phyloP scores from a whole-genome alignment of 1,140 invertebrate genomes.

The Sipha flava region DNA sequence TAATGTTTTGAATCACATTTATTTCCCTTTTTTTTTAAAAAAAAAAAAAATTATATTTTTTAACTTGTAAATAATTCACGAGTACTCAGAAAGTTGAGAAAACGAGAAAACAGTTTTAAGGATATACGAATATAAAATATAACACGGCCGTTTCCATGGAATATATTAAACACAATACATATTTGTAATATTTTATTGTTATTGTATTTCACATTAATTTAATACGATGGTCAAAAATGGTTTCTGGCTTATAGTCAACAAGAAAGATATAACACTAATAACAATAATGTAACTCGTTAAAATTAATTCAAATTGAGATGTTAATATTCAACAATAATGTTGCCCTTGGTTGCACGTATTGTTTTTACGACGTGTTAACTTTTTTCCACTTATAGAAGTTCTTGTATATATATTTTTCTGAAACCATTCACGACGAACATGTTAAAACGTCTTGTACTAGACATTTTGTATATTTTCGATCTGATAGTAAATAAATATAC shows the following conservation, averaged over 20 bases:
- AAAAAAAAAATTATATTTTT: not conserved
- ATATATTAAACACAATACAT: not conserved
- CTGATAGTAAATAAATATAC: no score
- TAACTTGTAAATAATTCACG: not conserved
- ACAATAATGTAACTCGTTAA: not conserved
- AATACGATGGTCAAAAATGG: not conserved
- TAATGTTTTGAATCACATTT: not conserved
- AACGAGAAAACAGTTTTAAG: not conserved
- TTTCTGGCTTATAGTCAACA: not conserved
- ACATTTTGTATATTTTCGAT: no score
- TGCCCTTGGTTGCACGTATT: not conserved
- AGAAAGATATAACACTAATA: not conserved
- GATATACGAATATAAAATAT: not conserved
- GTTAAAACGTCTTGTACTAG: no score
- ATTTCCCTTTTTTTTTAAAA: not conserved
- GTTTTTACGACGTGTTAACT: not conserved
- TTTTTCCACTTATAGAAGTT: not conserved
- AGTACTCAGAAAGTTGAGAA: not conserved
- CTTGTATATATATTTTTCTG: not conserved
- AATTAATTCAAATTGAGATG: not conserved
- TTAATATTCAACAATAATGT: not conserved
- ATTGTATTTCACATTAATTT: not conserved
- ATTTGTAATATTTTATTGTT: not conserved
- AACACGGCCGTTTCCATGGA: not conserved
- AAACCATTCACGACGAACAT: no score